A percentile compares a stretch with the other conserved stretches of the same genome.
These are phyloP conservation scores for Hydra vulgaris DNA, from an alignment of 30 jellyfish, hydroid and myxozoan species.

Conservation along the genomic window DNA sequence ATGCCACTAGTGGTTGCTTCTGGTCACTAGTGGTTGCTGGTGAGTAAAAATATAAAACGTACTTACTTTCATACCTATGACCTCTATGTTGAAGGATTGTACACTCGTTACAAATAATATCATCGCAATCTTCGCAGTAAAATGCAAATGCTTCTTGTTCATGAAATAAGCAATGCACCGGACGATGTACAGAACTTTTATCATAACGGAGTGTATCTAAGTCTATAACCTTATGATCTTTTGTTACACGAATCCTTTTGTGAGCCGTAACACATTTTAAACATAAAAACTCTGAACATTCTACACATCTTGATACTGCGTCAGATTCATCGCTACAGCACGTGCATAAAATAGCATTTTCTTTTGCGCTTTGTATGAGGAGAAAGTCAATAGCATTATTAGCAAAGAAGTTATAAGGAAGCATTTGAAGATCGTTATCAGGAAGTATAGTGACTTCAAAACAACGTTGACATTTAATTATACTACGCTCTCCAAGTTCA, in stretches of 20 bases:
- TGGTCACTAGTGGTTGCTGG: too few species aligned
- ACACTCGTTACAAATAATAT: slow-evolving; percentile 82
- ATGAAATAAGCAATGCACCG: slow-evolving; percentile 73
- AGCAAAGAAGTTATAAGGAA: slow-evolving; percentile 83
- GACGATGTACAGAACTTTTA: slow-evolving; percentile 77
- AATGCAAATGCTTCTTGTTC: slow-evolving; percentile 63
- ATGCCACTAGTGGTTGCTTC: too few species aligned
- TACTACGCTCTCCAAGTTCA: slow-evolving; percentile 30
- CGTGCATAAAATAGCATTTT: slow-evolving; percentile 64
- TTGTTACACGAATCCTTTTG: slow-evolving; percentile 80
- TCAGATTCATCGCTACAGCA: slow-evolving; percentile 64
- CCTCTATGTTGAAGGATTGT: slow-evolving; percentile 83
- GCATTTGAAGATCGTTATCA: slow-evolving; percentile 51
- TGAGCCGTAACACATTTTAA: slow-evolving; percentile 81
- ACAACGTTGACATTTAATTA: slow-evolving; percentile 55
- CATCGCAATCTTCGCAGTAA: slow-evolving; percentile 84
- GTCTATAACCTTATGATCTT: slow-evolving; percentile 68
- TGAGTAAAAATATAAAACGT: too few species aligned
- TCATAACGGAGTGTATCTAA: slow-evolving; percentile 72
- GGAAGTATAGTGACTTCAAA: slow-evolving; percentile 53
- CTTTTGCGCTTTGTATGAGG: slow-evolving; percentile 71
- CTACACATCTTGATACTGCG: slow-evolving; percentile 93
- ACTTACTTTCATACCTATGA: slow-evolving; percentile 80
- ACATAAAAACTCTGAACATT: slow-evolving; percentile 84
- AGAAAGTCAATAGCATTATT: slow-evolving; percentile 71